Evolutionary conservation across 2,113 vertebrate species (phyloP).

Genomic region (Ivindomyrus marchei): DNA sequence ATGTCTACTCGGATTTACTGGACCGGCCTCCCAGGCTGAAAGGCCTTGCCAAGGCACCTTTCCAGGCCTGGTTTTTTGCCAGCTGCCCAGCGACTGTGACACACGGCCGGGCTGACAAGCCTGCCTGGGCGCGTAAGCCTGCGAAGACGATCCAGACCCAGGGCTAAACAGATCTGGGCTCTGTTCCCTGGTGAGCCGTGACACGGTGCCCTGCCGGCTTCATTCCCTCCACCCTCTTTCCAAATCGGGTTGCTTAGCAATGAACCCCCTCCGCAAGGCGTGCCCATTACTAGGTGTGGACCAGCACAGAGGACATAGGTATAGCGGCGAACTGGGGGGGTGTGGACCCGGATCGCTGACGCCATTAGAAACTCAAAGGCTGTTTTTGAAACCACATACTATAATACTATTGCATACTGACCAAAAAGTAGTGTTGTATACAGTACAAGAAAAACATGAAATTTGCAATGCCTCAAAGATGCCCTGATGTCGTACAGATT

Average conservation of each 20-base stretch:
- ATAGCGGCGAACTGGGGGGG: not conserved
- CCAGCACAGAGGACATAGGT: slow-evolving; percentile 18
- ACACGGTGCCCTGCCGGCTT: not conserved
- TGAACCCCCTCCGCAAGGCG: not conserved
- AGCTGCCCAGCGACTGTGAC: not conserved
- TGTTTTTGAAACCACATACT: not conserved
- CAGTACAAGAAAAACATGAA: not conserved
- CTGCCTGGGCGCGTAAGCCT: not conserved
- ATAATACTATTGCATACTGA: not conserved
- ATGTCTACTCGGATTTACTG: not conserved
- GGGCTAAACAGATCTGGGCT: not conserved
- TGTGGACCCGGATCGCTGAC: slow-evolving; percentile 42
- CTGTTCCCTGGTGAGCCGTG: not conserved
- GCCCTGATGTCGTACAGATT: not conserved
- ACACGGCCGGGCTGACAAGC: not conserved
- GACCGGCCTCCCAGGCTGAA: not conserved
- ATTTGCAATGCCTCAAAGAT: not conserved
- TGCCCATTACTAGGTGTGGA: slow-evolving; percentile 39
- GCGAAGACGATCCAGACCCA: not conserved
- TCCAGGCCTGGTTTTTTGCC: not conserved
- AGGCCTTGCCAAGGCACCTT: not conserved
- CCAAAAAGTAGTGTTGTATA: not conserved
- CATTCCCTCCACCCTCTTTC: slow-evolving; percentile 34
- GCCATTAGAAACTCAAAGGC: slow-evolving; percentile 52
- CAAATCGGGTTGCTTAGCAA: slow-evolving; percentile 54